Evolutionary conservation across 35 echinoderm and acorn worm species (phyloP).

Genomic region (Anneissia japonica): DNA sequence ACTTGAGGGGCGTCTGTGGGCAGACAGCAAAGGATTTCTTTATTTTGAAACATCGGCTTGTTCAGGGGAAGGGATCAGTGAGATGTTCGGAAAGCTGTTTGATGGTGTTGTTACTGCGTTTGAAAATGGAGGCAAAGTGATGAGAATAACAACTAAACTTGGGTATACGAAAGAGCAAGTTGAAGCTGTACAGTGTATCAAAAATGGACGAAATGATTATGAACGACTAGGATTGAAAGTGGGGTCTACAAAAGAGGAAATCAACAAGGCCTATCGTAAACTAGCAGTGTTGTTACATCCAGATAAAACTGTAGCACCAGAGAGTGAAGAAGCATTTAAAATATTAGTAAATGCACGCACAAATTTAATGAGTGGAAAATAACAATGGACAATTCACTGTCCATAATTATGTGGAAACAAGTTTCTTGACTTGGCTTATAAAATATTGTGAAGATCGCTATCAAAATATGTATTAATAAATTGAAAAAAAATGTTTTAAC

Average conservation of each 20-base stretch:
- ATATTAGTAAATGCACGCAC: constrained; percentile 85
- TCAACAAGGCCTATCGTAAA: constrained; percentile 87
- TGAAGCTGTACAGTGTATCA: constrained; percentile 82
- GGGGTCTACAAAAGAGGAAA: constrained; percentile 83
- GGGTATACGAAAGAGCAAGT: constrained; percentile 99
- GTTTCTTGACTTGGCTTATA: too few relatives aligned
- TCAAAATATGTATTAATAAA: too few relatives aligned
- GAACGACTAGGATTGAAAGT: constrained; percentile 65
- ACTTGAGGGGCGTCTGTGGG: constrained; percentile 77
- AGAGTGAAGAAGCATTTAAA: constrained; percentile 97
- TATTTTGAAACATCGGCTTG: constrained; percentile 98
- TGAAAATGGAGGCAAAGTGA: constrained; percentile 86
- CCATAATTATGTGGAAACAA: too few relatives aligned
- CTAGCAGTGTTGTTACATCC: constrained; percentile 90
- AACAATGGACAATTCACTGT: background rate
- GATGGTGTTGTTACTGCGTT: constrained; percentile 76
- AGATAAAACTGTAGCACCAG: constrained; percentile 92
- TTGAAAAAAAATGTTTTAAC: too few relatives aligned
- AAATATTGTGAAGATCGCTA: too few relatives aligned
- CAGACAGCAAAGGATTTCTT: constrained; percentile 80
- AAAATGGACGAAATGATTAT: constrained; percentile 65
- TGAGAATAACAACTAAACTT: constrained; percentile 70
- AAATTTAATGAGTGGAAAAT: constrained; percentile 42
- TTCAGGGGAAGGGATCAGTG: constrained; percentile 65
- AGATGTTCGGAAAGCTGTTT: constrained; percentile 79